Conservation (phyloP, 2,888 invertebrate genomes). For the Tholera decimalis region DNA sequence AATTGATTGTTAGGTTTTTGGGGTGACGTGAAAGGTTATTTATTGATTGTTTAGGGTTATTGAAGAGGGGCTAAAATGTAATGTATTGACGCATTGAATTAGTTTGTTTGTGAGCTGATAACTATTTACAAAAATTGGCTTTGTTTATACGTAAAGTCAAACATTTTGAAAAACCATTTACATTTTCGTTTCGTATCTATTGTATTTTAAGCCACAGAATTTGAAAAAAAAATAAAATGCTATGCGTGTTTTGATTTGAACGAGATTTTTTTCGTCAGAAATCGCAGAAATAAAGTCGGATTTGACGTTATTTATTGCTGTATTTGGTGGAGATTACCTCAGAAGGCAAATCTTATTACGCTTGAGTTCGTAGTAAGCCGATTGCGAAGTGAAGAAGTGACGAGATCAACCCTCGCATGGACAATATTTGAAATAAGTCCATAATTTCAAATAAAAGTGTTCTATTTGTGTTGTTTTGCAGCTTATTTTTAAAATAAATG, state of each 20-base stretch:
- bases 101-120: not conserved
- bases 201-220: not conserved
- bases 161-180: not conserved
- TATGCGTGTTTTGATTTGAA: not conserved
- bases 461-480: not conserved
- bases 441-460: constrained; percentile 5
- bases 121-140: not conserved
- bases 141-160: not conserved
- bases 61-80: constrained; percentile 11
- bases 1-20: constrained; percentile 51
- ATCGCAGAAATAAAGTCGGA: constrained; percentile 18
- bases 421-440: constrained; percentile 23
- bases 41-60: constrained; percentile 26
- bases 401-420: constrained; percentile 26
- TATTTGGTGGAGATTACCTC: constrained; percentile 48
- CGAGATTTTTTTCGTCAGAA: constrained; percentile 12
- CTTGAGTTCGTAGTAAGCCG: constrained; percentile 48
- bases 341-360: constrained; percentile 55
- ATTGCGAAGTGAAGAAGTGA: constrained; percentile 40
- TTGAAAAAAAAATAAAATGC: constrained; percentile 7
- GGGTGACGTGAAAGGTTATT: constrained; percentile 20
- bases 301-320: constrained; percentile 52
- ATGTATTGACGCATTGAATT: not conserved
- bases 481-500: too few relatives aligned
- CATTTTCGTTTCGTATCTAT: not conserved